Percentiles rank a stretch among this genome's conserved stretches.
Evolutionary conservation across 2,888 invertebrate species (phyloP).

Genomic region (Schizaphis graminum): DNA sequence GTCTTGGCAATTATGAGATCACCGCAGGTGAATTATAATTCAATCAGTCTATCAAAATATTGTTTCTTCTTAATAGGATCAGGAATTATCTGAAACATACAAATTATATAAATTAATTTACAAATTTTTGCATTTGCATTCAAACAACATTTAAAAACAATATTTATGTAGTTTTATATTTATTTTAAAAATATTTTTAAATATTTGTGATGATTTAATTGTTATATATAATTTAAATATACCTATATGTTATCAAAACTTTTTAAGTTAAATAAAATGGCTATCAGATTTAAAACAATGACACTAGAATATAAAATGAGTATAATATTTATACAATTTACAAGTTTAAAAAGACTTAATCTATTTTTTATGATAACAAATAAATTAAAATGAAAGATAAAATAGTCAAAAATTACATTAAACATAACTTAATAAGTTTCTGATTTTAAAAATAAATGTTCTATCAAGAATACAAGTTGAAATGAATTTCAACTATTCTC

Average conservation of each 20-base stretch:
- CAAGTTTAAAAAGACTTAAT: neutral
- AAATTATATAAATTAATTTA: conserved; percentile 15
- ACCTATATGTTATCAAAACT: neutral
- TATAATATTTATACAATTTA: neutral
- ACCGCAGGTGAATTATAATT: conserved; percentile 22
- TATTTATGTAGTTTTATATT: neutral
- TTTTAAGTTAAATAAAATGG: neutral
- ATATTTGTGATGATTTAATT: neutral
- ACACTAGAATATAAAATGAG: neutral
- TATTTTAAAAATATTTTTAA: neutral
- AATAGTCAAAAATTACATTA: neutral
- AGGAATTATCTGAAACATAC: conserved; percentile 81
- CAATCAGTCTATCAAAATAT: conserved; percentile 78
- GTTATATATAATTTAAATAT: neutral
- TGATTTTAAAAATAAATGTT: neutral
- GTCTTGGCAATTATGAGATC: neutral
- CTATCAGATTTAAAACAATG: neutral
- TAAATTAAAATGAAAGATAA: neutral
- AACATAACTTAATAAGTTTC: neutral
- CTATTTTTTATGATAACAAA: neutral
- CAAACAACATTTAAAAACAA: too few relatives aligned
- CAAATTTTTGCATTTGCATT: neutral
- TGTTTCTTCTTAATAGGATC: conserved; percentile 85
- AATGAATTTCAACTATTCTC: neutral
- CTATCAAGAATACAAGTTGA: neutral